Percentiles rank a stretch among this genome's conserved stretches.
phyloP scores from a whole-genome alignment of 2,888 invertebrate genomes.

The Octonoba sinensis region DNA sequence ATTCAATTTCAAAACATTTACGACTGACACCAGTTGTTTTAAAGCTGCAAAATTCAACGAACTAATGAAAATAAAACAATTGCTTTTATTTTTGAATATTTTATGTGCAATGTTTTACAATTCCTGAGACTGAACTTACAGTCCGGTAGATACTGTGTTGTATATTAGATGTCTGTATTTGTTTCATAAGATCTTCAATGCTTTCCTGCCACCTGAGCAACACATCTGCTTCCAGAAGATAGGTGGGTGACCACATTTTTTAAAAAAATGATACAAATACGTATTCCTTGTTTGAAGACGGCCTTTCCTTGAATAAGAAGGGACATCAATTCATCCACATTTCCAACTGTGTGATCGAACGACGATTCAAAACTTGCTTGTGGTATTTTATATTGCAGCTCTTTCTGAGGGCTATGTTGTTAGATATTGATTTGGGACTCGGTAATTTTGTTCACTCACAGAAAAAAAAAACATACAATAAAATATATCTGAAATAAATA shows the following conservation, averaged over 20 bases:
- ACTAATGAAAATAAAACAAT: conserved; percentile 12
- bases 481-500: no score
- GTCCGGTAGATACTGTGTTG: conserved; percentile 3
- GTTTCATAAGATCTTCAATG: conserved; percentile 17
- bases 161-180: conserved; percentile 14
- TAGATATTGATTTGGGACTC: no score
- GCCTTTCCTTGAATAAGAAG: not conserved
- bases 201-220: conserved; percentile 21
- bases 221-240: conserved; percentile 5
- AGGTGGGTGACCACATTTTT: conserved; percentile 29
- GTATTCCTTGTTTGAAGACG: conserved; percentile 4
- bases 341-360: conserved; percentile 3
- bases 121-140: conserved; percentile 2
- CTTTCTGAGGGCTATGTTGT: no score
- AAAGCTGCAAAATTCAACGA: conserved; percentile 10
- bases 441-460: no score
- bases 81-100: not conserved
- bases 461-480: no score
- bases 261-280: not conserved
- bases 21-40: no score
- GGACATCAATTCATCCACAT: not conserved
- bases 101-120: conserved; percentile 23
- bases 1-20: no score
- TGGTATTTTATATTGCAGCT: no score
- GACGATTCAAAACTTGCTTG: not conserved